Percentiles rank a stretch among this genome's conserved stretches.
These are phyloP conservation scores for Cataglyphis livida DNA, from an alignment of 2,888 invertebrate genomes.

Conservation along the genomic window DNA sequence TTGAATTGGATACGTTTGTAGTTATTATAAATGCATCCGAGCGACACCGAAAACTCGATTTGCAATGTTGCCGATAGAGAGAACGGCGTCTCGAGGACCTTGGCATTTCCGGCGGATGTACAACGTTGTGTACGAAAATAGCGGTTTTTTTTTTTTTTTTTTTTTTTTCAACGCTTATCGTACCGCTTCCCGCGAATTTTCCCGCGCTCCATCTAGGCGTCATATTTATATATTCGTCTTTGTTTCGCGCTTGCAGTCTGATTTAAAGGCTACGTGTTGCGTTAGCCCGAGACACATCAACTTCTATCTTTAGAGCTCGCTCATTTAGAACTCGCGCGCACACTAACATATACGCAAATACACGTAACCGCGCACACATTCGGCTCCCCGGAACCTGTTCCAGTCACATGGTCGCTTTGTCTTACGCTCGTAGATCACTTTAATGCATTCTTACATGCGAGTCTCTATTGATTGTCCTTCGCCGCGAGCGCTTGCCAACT, in stretches of 20 bases:
- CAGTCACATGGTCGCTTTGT: conserved; percentile 70
- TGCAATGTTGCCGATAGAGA: background rate
- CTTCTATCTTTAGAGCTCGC: conserved; percentile 73
- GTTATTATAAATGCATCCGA: background rate
- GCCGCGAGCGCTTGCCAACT: conserved; percentile 49
- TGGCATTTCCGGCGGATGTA: conserved; percentile 31
- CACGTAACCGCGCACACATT: conserved; percentile 53
- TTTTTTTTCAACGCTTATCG: conserved; percentile 36
- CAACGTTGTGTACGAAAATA: conserved; percentile 27
- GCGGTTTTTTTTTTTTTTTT: background rate
- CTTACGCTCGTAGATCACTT: conserved; percentile 72
- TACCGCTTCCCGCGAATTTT: conserved; percentile 29
- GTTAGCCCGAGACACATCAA: conserved; percentile 67
- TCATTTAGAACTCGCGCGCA: conserved; percentile 63
- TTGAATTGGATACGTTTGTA: background rate
- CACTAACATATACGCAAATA: conserved; percentile 56
- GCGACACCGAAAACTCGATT: background rate
- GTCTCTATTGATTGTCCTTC: conserved; percentile 66
- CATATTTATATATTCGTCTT: conserved; percentile 24
- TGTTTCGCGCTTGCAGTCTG: conserved; percentile 57
- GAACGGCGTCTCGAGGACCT: background rate
- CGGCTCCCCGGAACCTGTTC: conserved; percentile 67
- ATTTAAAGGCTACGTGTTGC: conserved; percentile 69
- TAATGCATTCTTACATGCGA: conserved; percentile 70
- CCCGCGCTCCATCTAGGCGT: conserved; percentile 23